These are phyloP conservation scores for Trichoplusia ni DNA, from an alignment of 1,140 invertebrate species.

Conservation along the genomic window DNA sequence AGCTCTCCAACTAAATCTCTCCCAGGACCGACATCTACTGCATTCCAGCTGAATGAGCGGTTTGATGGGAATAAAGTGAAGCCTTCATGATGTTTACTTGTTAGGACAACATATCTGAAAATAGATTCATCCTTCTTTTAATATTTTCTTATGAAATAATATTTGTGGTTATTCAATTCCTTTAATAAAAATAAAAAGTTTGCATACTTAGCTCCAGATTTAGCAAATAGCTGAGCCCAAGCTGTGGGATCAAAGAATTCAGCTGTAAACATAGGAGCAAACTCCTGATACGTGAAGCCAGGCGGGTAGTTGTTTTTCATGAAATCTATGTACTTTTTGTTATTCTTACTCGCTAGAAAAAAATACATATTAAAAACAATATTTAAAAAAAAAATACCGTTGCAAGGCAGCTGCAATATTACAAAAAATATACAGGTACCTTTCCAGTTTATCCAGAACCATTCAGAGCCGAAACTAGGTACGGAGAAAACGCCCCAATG, in stretches of 20 bases:
- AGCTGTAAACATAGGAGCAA: slow-evolving; percentile 90
- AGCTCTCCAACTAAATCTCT: slow-evolving; percentile 91
- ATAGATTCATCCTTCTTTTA: too few species aligned
- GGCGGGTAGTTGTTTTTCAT: slow-evolving; percentile 90
- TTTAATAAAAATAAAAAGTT: neutral
- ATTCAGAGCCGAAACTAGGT: slow-evolving; percentile 91
- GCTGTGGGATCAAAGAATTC: slow-evolving; percentile 90
- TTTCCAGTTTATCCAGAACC: slow-evolving; percentile 93
- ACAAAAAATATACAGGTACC: slow-evolving; percentile 68
- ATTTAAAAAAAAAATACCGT: neutral
- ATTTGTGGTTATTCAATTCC: too few species aligned
- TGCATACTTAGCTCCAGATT: slow-evolving; percentile 89
- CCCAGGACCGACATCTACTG: slow-evolving; percentile 92
- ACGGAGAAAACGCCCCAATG: slow-evolving; percentile 97
- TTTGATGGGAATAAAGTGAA: slow-evolving; percentile 94
- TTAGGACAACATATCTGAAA: slow-evolving; percentile 92
- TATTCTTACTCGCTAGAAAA: slow-evolving; percentile 44
- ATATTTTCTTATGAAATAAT: too few species aligned
- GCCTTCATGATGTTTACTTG: slow-evolving; percentile 97
- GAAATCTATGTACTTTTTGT: slow-evolving; percentile 77
- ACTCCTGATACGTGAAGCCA: slow-evolving; percentile 93
- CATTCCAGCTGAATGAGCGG: slow-evolving; percentile 95
- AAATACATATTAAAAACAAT: slow-evolving; percentile 1
- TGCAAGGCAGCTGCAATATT: too few species aligned
- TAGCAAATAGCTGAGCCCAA: slow-evolving; percentile 89